These are phyloP conservation scores for Adelphocoris suturalis DNA, from an alignment of 2,888 invertebrate genomes.

Conservation along the genomic window DNA sequence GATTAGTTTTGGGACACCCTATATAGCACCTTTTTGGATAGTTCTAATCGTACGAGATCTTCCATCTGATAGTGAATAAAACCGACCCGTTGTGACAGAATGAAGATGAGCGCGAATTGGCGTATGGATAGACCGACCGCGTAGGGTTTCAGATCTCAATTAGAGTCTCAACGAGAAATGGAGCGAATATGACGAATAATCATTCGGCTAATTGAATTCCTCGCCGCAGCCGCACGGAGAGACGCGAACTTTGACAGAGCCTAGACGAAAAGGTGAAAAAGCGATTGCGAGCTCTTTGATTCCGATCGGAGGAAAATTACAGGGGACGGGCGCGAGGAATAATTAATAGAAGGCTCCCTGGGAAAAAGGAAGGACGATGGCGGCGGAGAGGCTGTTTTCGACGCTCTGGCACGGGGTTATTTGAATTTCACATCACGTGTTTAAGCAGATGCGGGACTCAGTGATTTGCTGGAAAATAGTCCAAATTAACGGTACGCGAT, in stretches of 20 bases:
- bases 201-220: slow-evolving; percentile 20
- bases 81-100: too few species aligned
- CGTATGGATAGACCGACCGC: neutral
- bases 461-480: neutral
- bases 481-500: neutral
- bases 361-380: neutral
- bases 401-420: neutral
- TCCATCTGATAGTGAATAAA: too few species aligned
- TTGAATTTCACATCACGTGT: slow-evolving; percentile 25
- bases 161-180: neutral
- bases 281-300: neutral
- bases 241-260: neutral
- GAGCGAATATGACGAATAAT: slow-evolving; percentile 4
- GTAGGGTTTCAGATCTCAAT: neutral
- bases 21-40: neutral
- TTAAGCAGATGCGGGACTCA: neutral
- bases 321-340: neutral
- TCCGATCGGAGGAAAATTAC: slow-evolving; percentile 1
- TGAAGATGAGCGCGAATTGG: too few species aligned
- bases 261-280: neutral
- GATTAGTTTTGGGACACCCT: too few species aligned
- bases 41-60: neutral
- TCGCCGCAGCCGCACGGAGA: neutral
- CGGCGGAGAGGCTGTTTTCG: neutral
- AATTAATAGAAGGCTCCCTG: slow-evolving; percentile 1